phyloP scores from a whole-genome alignment of 2,113 vertebrate genomes.

The Acrocephalus arundinaceus region DNA sequence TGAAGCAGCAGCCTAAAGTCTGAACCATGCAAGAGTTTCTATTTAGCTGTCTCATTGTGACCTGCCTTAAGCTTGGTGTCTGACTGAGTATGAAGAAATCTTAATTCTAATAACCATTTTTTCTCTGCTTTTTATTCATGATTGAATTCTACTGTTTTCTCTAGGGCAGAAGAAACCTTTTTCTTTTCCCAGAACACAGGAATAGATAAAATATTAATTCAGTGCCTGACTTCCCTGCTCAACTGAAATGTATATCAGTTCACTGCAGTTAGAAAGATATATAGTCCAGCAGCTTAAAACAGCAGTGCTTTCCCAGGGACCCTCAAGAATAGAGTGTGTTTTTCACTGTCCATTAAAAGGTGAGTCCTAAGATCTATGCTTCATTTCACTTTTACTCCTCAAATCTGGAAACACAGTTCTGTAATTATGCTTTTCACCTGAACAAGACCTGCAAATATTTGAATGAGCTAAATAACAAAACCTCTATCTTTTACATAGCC shows the following conservation, averaged over 20 bases:
- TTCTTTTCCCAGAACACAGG: background rate
- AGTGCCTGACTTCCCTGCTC: slow-evolving; percentile 1
- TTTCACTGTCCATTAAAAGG: background rate
- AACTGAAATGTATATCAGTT: background rate
- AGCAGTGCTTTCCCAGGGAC: background rate
- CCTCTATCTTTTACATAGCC: background rate
- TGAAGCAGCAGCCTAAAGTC: background rate
- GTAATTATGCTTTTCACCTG: background rate
- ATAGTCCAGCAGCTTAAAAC: background rate
- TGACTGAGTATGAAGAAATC: slow-evolving; percentile 57
- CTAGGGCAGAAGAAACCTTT: slow-evolving; percentile 9
- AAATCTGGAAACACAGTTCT: background rate
- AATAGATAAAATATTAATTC: slow-evolving; percentile 52
- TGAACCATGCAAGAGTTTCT: background rate
- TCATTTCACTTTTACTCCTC: background rate
- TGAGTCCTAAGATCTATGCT: background rate
- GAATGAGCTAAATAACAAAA: background rate
- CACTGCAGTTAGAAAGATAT: background rate
- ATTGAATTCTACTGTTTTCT: slow-evolving; percentile 23
- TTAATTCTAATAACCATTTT: slow-evolving; percentile 59
- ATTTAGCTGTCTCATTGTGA: background rate
- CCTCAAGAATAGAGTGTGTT: background rate
- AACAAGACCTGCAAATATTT: background rate
- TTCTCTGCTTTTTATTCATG: background rate
- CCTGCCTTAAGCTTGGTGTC: background rate